A percentile compares a stretch with the other conserved stretches of the same genome.
These are phyloP conservation scores for Drosophila lacertosa DNA, from an alignment of 1,140 invertebrate genomes.

Conservation along the genomic window DNA sequence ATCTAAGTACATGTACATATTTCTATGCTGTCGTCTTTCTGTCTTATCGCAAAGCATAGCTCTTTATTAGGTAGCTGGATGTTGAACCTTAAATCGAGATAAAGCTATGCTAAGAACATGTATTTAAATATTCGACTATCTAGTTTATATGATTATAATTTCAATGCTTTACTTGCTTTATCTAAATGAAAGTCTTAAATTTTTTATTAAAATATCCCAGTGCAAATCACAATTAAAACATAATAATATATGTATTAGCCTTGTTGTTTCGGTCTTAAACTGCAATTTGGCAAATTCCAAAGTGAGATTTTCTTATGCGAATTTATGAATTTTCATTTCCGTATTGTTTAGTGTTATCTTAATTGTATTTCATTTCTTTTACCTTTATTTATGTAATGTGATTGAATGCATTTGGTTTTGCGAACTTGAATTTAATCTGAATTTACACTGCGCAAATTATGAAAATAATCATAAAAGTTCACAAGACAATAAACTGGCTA, in stretches of 20 bases:
- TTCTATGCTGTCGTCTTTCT: background rate
- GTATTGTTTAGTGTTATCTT: background rate
- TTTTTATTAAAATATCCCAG: background rate
- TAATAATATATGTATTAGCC: background rate
- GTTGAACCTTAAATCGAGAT: background rate
- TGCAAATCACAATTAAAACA: background rate
- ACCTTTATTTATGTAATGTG: slow-evolving; percentile 22
- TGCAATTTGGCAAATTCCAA: background rate
- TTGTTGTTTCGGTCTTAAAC: background rate
- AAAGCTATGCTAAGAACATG: background rate
- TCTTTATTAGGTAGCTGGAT: background rate
- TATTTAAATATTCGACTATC: background rate
- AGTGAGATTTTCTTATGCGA: no score
- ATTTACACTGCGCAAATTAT: slow-evolving; percentile 36
- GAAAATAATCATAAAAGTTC: slow-evolving; percentile 49
- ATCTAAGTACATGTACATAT: background rate
- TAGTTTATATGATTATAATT: background rate
- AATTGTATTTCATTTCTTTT: slow-evolving; percentile 9
- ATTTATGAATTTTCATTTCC: background rate
- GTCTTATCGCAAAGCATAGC: background rate
- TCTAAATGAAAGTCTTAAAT: background rate
- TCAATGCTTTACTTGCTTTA: background rate
- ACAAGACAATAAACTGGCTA: slow-evolving; percentile 47
- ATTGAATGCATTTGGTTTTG: slow-evolving; percentile 37
- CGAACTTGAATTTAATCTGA: background rate